Conservation (phyloP, 1,140 invertebrate genomes). For the Oreohelix idahoensis region DNA sequence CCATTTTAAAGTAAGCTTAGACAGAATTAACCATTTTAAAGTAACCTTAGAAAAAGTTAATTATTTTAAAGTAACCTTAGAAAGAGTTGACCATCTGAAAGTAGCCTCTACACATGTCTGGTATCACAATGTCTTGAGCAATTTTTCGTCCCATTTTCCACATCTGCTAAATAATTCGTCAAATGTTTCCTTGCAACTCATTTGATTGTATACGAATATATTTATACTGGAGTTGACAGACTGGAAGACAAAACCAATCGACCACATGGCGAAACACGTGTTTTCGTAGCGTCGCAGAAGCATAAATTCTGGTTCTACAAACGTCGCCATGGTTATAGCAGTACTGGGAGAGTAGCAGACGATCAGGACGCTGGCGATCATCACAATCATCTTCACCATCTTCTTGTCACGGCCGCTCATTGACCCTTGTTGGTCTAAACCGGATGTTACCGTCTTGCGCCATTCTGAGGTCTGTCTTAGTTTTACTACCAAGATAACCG, state of each 20-base stretch:
- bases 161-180: no score
- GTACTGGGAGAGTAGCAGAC: not conserved
- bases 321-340: not conserved
- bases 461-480: not conserved
- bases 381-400: not conserved
- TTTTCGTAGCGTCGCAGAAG: not conserved
- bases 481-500: not conserved
- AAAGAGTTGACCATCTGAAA: no score
- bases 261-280: not conserved
- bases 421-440: not conserved
- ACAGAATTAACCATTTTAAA: no score
- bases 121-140: no score
- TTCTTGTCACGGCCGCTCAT: not conserved
- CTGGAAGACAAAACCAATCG: not conserved
- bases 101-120: no score
- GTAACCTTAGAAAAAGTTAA: no score
- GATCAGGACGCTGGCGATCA: not conserved
- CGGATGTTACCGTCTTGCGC: not conserved
- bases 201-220: not conserved
- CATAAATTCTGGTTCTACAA: not conserved
- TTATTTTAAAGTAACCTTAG: no score
- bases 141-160: no score
- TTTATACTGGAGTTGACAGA: not conserved
- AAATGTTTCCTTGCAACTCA: conserved; percentile 10
- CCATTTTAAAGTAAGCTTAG: no score